Percentiles rank a stretch among this genome's conserved stretches.
phyloP scores from a whole-genome alignment of 2,113 vertebrate species.

The Grus americana region DNA sequence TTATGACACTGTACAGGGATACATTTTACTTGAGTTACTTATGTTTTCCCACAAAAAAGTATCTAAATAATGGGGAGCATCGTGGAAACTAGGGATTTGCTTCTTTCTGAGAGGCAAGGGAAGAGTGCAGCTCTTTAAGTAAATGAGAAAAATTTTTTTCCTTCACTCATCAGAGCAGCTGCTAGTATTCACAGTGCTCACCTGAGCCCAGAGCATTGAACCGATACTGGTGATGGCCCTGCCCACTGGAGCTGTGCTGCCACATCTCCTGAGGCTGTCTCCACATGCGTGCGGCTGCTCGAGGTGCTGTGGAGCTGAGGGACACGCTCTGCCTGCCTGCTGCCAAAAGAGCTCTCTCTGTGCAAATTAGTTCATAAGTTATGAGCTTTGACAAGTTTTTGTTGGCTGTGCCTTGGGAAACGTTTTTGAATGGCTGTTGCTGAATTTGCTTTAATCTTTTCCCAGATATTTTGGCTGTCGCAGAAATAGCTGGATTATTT shows the following conservation, averaged over 20 bases:
- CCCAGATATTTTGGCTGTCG: conserved; percentile 5
- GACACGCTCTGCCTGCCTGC: background rate
- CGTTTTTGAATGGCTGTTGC: conserved; percentile 36
- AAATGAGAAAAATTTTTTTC: background rate
- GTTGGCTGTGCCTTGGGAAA: conserved; percentile 54
- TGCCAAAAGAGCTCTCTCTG: background rate
- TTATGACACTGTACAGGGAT: background rate
- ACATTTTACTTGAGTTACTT: background rate
- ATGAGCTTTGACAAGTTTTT: conserved; percentile 56
- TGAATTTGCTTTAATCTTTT: conserved; percentile 40
- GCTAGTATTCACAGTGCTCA: background rate
- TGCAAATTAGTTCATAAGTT: conserved; percentile 47
- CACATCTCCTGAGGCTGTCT: background rate
- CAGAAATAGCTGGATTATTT: conserved; percentile 32
- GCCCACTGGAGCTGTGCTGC: background rate
- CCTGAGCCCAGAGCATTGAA: background rate
- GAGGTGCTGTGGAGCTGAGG: background rate
- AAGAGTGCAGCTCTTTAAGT: background rate
- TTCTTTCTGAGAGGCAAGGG: background rate
- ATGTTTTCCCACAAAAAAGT: background rate
- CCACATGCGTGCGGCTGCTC: background rate
- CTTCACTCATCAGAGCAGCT: background rate
- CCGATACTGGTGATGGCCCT: background rate
- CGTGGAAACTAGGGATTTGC: background rate
- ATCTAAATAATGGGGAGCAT: background rate